These are phyloP conservation scores for Oxyscelio sp. DNA, from an alignment of 2,888 invertebrate species.

Conservation along the genomic window DNA sequence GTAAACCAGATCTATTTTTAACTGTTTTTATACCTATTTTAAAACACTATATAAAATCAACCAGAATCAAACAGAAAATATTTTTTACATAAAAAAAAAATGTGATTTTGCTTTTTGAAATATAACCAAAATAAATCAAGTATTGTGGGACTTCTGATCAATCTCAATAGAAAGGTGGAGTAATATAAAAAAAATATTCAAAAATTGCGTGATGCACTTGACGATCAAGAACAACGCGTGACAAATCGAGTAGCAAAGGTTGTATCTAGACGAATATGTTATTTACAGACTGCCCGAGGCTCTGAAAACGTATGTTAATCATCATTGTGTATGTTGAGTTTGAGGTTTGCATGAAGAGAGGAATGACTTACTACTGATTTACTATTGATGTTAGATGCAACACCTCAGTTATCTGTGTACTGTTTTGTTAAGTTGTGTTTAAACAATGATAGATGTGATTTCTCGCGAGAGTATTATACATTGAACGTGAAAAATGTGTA, in stretches of 20 bases:
- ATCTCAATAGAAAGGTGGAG: no score
- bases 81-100: no score
- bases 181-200: no score
- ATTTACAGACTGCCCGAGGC: slow-evolving; percentile 88
- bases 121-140: no score
- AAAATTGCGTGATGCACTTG: no score
- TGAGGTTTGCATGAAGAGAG: slow-evolving; percentile 70
- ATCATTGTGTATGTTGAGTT: slow-evolving; percentile 75
- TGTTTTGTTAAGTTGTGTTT: slow-evolving; percentile 60
- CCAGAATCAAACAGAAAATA: no score
- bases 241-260: slow-evolving; percentile 76
- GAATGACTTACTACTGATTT: slow-evolving; percentile 58
- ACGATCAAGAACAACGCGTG: no score
- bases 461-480: slow-evolving; percentile 46
- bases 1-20: no score
- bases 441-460: slow-evolving; percentile 64
- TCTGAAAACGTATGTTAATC: slow-evolving; percentile 88
- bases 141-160: no score
- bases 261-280: slow-evolving; percentile 82
- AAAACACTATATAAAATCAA: no score
- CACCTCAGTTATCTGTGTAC: slow-evolving; percentile 32
- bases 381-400: slow-evolving; percentile 29
- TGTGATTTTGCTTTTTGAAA: no score
- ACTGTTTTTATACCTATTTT: no score
- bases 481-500: slow-evolving; percentile 27